Evolutionary conservation across 2,888 invertebrate species (phyloP).

Genomic region (Euspilapteryx auroguttella): DNA sequence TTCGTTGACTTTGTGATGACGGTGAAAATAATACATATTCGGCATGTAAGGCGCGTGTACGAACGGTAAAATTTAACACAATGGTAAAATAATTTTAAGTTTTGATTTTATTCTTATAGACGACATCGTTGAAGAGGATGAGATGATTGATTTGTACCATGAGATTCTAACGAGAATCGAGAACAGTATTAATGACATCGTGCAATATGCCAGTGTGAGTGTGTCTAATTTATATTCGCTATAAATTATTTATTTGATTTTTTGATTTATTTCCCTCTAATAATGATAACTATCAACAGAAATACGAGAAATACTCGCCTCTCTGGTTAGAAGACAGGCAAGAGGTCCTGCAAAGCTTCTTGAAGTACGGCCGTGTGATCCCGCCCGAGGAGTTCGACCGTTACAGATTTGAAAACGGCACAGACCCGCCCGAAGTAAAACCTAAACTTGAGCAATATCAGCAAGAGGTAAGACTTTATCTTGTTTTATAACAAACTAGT

Average conservation of each 20-base stretch:
- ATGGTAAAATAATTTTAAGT: no score
- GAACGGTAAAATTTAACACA: no score
- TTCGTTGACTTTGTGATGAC: no score
- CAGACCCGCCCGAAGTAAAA: slow-evolving; percentile 63
- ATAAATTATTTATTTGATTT: no score
- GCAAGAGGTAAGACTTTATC: slow-evolving; percentile 54
- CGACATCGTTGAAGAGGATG: slow-evolving; percentile 61
- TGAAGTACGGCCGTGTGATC: slow-evolving; percentile 75
- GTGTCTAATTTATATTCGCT: no score
- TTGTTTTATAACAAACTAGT: no score
- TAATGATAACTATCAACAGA: slow-evolving; percentile 20
- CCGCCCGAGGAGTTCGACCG: slow-evolving; percentile 71
- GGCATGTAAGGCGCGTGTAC: no score
- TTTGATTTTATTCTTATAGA: slow-evolving; percentile 21
- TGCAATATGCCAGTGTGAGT: slow-evolving; percentile 33
- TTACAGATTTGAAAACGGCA: slow-evolving; percentile 35
- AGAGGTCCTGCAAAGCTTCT: slow-evolving; percentile 74
- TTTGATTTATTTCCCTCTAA: no score
- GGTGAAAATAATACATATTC: no score
- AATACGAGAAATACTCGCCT: slow-evolving; percentile 71
- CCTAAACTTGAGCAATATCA: slow-evolving; percentile 71
- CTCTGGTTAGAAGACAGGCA: slow-evolving; percentile 82
- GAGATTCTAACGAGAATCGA: slow-evolving; percentile 56
- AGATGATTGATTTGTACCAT: slow-evolving; percentile 59
- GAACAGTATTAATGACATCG: slow-evolving; percentile 34